Evolutionary conservation across 2,113 vertebrate genomes (phyloP).

Genomic region (Xiphorhynchus elegans): DNA sequence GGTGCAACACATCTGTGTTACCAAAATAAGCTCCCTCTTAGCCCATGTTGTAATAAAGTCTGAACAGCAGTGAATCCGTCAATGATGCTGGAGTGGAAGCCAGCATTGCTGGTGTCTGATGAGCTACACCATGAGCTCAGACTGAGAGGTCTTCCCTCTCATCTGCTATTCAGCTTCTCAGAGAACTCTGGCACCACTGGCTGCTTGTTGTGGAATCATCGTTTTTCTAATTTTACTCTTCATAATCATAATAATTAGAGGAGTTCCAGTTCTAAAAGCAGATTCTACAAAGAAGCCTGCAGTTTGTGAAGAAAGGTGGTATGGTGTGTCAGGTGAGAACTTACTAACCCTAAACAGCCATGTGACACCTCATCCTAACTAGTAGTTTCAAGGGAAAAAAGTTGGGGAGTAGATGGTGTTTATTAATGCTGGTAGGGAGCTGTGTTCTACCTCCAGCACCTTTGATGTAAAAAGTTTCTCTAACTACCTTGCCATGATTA

Average conservation of each 20-base stretch:
- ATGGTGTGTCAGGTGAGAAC: neutral
- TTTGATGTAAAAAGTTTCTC: neutral
- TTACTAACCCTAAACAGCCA: neutral
- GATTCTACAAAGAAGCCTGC: neutral
- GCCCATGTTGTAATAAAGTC: neutral
- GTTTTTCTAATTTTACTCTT: neutral
- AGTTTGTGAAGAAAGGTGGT: neutral
- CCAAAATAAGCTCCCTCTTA: slow-evolving; percentile 31
- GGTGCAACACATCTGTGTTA: slow-evolving; percentile 12
- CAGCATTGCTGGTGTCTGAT: neutral
- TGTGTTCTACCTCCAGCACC: neutral
- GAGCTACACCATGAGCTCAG: neutral
- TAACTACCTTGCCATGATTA: neutral
- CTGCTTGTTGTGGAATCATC: neutral
- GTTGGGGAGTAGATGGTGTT: neutral
- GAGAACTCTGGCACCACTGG: neutral
- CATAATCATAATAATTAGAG: neutral
- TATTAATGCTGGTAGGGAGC: neutral
- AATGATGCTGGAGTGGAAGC: neutral
- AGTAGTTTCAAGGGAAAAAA: neutral
- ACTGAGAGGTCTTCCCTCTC: neutral
- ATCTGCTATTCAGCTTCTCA: neutral
- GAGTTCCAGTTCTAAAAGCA: neutral
- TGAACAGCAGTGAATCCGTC: neutral
- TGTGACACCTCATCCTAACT: neutral